Conservation (phyloP, 2,797 vertebrate species). For the Rallus crepitans region DNA sequence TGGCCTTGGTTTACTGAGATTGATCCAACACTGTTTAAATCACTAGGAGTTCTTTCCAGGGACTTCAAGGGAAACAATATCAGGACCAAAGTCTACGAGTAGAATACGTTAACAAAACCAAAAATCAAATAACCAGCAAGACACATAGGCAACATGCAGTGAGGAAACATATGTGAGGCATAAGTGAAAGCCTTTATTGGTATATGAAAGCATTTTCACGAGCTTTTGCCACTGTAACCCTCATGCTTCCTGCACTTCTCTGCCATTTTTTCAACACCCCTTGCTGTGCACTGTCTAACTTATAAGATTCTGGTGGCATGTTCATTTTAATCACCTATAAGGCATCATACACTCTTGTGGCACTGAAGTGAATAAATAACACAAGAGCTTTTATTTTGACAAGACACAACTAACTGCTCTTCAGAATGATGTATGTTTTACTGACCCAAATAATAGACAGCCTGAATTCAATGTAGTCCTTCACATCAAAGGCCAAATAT, state of each 20-base stretch:
- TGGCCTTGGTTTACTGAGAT: neutral
- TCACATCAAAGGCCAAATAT: neutral
- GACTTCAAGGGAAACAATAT: slow-evolving; percentile 16
- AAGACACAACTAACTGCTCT: neutral
- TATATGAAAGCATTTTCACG: slow-evolving; percentile 54
- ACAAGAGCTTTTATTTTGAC: neutral
- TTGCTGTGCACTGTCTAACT: slow-evolving; percentile 45
- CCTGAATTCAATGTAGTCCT: neutral
- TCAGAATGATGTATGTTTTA: neutral
- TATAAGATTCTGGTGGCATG: neutral
- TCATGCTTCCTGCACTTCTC: slow-evolving; percentile 1
- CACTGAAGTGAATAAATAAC: slow-evolving; percentile 8
- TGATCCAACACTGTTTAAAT: slow-evolving; percentile 5
- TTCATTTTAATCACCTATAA: slow-evolving; percentile 53
- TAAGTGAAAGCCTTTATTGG: slow-evolving; percentile 46
- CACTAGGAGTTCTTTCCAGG: neutral
- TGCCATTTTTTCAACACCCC: neutral
- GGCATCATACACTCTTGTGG: neutral
- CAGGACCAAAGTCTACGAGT: neutral
- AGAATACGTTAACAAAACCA: slow-evolving; percentile 22
- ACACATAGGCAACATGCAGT: slow-evolving; percentile 42
- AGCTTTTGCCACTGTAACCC: slow-evolving; percentile 10
- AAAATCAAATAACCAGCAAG: slow-evolving; percentile 70
- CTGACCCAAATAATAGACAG: neutral
- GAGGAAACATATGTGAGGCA: neutral